phyloP scores from a whole-genome alignment of 53 echinoderm and acorn worm species.

The Glandiceps talaboti region DNA sequence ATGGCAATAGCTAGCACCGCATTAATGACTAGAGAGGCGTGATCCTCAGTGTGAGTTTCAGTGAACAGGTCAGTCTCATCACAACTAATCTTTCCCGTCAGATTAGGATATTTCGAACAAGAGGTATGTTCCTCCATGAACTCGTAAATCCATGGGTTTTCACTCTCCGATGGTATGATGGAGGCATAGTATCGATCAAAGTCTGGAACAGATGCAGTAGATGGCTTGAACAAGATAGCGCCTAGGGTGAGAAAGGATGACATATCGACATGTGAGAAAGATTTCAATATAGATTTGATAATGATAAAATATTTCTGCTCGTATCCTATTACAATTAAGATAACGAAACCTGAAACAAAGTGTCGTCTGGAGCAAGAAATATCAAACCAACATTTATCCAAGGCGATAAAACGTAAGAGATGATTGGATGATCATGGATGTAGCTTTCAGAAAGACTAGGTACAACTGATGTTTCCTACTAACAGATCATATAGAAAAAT shows the following conservation, averaged over 20 bases:
- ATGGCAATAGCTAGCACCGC: conserved; percentile 67
- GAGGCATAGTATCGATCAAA: conserved; percentile 38
- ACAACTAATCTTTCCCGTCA: background rate
- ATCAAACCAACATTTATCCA: no score
- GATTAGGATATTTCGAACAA: conserved; percentile 19
- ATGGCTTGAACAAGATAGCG: conserved; percentile 60
- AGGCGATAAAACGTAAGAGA: no score
- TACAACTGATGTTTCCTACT: no score
- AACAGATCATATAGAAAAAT: no score
- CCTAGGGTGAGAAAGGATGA: conserved; percentile 46
- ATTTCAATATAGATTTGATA: no score
- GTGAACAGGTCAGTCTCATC: conserved; percentile 1
- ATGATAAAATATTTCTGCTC: no score
- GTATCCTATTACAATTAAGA: no score
- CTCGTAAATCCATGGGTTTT: conserved; percentile 70
- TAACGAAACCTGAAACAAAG: no score
- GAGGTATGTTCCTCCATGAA: conserved; percentile 28
- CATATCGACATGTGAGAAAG: no score
- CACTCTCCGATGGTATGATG: conserved; percentile 15
- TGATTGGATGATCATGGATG: no score
- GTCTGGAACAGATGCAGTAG: conserved; percentile 36
- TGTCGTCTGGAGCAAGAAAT: no score
- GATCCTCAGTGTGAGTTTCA: conserved; percentile 24
- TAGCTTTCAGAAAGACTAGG: no score
- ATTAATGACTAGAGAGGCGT: conserved; percentile 82